A percentile compares a stretch with the other conserved stretches of the same genome.
These are phyloP conservation scores for Serripes groenlandicus DNA, from an alignment of 2,888 invertebrate species.

Conservation along the genomic window DNA sequence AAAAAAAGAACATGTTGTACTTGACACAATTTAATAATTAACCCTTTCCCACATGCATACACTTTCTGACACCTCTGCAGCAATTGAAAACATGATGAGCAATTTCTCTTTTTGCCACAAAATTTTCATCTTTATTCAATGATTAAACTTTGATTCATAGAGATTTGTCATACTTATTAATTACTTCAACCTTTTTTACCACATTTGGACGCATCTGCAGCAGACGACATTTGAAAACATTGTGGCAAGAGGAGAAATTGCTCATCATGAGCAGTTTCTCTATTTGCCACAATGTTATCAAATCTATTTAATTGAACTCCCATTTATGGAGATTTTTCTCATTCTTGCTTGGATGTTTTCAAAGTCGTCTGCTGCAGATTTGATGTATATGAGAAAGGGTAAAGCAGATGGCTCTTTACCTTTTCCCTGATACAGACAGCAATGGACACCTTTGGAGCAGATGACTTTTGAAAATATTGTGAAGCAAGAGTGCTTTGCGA, in stretches of 20 bases:
- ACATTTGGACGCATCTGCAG: no score
- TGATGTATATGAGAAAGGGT: no score
- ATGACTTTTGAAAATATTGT: neutral
- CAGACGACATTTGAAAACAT: neutral
- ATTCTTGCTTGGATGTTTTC: no score
- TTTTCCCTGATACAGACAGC: neutral
- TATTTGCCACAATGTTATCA: neutral
- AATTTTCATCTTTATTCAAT: no score
- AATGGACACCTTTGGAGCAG: neutral
- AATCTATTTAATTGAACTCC: no score
- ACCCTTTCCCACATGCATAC: neutral
- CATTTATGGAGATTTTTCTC: no score
- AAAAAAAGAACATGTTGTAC: neutral
- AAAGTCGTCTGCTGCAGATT: no score
- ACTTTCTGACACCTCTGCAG: neutral
- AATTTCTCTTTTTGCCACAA: neutral
- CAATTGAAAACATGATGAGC: neutral
- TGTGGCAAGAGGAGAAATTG: neutral
- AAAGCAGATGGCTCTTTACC: neutral
- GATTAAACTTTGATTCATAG: no score
- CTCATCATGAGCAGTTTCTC: neutral
- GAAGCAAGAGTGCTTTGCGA: neutral
- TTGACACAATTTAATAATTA: neutral
- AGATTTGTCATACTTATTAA: no score
- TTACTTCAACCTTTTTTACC: no score